Evolutionary conservation across 2,888 invertebrate genomes (phyloP).

Genomic region (Drepana falcataria): DNA sequence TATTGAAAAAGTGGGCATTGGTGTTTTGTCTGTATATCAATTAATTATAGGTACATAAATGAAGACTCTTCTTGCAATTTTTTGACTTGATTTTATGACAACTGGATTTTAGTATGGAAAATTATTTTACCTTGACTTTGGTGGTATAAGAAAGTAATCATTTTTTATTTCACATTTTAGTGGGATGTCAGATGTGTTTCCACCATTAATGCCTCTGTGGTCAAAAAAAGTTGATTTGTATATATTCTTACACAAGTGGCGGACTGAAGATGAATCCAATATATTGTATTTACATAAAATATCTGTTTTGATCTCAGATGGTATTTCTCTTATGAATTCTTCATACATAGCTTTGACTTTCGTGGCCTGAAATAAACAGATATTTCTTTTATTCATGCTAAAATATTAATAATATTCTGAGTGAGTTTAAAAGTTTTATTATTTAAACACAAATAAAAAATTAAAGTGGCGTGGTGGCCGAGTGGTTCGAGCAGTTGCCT

Average conservation of each 20-base stretch:
- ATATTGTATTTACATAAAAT: constrained; percentile 34
- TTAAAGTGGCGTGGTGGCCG: too few relatives aligned
- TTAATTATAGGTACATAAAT: too few relatives aligned
- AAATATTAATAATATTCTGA: too few relatives aligned
- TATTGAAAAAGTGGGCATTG: too few relatives aligned
- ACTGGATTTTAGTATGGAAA: too few relatives aligned
- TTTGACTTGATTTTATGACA: too few relatives aligned
- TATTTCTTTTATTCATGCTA: too few relatives aligned
- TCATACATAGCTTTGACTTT: constrained; percentile 38
- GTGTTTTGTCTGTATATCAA: too few relatives aligned
- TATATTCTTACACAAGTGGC: constrained; percentile 40
- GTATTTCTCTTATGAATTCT: constrained; percentile 28
- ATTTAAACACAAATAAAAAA: too few relatives aligned
- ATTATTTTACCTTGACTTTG: constrained; percentile 74
- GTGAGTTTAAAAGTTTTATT: too few relatives aligned
- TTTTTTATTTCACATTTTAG: constrained; percentile 67
- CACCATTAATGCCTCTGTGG: constrained; percentile 62
- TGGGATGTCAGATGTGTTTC: constrained; percentile 73
- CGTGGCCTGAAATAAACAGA: constrained; percentile 35
- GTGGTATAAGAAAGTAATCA: constrained; percentile 82
- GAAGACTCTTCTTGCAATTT: too few relatives aligned
- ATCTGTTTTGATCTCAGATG: constrained; percentile 23
- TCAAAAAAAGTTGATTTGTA: constrained; percentile 51
- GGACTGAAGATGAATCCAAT: constrained; percentile 41
- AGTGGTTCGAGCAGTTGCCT: too few relatives aligned